Evolutionary conservation across 2,797 vertebrate species (phyloP).

Genomic region (Salarias fasciatus): DNA sequence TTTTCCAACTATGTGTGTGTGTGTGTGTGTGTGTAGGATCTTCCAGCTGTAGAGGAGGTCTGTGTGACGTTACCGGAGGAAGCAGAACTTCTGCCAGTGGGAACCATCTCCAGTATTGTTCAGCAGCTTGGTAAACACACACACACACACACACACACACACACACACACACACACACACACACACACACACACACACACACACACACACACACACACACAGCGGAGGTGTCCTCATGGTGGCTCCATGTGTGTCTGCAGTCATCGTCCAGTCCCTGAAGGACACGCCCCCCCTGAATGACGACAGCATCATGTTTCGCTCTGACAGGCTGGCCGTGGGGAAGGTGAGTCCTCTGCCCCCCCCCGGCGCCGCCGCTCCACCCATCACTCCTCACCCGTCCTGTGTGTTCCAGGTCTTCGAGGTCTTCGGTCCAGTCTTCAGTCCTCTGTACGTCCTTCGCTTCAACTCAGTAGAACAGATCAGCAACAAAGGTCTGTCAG

Average conservation of each 20-base stretch:
- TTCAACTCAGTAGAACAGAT: constrained; percentile 89
- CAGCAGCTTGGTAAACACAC: constrained; percentile 88
- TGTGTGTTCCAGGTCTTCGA: constrained; percentile 97
- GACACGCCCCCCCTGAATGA: constrained; percentile 89
- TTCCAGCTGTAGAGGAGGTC: constrained; percentile 89
- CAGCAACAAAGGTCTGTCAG: constrained; percentile 81
- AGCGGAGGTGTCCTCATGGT: too few species aligned
- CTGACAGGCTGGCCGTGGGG: constrained; percentile 85
- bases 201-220: too few species aligned
- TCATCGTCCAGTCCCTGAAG: constrained; percentile 91
- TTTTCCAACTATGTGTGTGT: too few species aligned
- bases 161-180: too few species aligned
- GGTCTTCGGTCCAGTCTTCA: constrained; percentile 92
- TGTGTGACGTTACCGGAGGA: constrained; percentile 84
- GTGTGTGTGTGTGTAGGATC: constrained; percentile 76
- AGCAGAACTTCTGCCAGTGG: constrained; percentile 86
- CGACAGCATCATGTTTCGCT: constrained; percentile 91
- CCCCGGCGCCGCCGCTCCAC: too few species aligned
- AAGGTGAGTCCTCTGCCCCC: too few species aligned
- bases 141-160: neutral
- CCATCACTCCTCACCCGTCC: too few species aligned
- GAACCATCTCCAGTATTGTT: constrained; percentile 89
- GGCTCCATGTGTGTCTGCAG: constrained; percentile 75
- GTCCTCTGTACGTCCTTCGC: constrained; percentile 90
- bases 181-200: too few species aligned